Conservation (phyloP, 2,113 vertebrate species). For the Oncorhynchus gorbuscha region DNA sequence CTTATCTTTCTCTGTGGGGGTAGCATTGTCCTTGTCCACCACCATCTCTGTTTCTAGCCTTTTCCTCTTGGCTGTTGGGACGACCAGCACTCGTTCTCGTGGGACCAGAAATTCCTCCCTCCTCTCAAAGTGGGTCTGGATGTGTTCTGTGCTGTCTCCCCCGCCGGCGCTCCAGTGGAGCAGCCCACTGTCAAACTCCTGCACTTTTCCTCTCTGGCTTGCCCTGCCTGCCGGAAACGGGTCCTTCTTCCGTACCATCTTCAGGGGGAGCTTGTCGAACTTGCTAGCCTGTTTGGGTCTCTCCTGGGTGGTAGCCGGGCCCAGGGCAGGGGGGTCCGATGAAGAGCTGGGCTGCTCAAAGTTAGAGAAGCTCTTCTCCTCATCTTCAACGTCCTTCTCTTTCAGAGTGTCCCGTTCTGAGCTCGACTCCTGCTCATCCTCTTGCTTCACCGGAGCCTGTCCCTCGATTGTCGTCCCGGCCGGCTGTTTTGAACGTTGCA, state of each 20-base stretch:
- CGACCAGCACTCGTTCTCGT: conserved; percentile 72
- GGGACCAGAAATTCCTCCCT: conserved; percentile 77
- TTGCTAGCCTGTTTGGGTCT: conserved; percentile 88
- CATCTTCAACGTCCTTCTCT: conserved; percentile 53
- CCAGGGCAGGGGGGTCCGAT: conserved; percentile 32
- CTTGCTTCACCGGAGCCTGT: conserved; percentile 55
- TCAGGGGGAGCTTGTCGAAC: conserved; percentile 95
- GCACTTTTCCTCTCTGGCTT: conserved; percentile 83
- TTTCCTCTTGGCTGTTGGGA: conserved; percentile 67
- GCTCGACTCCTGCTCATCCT: conserved; percentile 53
- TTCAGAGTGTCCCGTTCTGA: conserved; percentile 26
- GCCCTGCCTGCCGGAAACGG: conserved; percentile 87
- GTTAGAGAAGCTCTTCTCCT: conserved; percentile 34
- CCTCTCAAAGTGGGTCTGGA: conserved; percentile 97
- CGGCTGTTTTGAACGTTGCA: not conserved
- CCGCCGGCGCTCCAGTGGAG: conserved; percentile 97
- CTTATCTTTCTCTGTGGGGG: conserved; percentile 60
- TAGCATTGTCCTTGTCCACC: not conserved
- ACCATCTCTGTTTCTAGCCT: not conserved
- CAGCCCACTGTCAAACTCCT: conserved; percentile 95
- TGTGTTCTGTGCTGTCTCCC: conserved; percentile 96
- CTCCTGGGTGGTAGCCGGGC: conserved; percentile 64
- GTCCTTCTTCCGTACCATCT: conserved; percentile 90
- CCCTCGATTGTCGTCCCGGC: conserved; percentile 5
- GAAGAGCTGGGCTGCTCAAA: conserved; percentile 46